phyloP scores from a whole-genome alignment of 1,140 invertebrate species.

The Drosophila tristis region DNA sequence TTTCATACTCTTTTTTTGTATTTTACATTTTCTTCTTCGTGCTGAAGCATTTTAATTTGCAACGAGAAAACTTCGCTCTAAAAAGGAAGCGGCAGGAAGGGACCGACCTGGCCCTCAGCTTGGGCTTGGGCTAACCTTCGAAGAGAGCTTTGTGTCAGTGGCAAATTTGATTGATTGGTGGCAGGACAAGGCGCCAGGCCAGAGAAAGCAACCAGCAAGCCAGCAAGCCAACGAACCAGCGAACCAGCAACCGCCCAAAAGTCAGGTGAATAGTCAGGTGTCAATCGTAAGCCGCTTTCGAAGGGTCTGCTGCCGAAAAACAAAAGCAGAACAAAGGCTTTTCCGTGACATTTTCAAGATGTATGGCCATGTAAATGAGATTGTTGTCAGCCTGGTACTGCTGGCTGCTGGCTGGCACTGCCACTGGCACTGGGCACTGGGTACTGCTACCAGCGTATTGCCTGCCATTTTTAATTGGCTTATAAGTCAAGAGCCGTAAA shows the following conservation, averaged over 20 bases:
- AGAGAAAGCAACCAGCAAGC: constrained; percentile 23
- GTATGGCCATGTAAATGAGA: constrained; percentile 39
- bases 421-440: not conserved
- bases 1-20: constrained; percentile 47
- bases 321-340: constrained; percentile 19
- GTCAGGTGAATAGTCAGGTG: constrained; percentile 53
- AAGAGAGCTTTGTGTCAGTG: constrained; percentile 28
- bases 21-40: constrained; percentile 23
- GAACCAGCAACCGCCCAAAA: constrained; percentile 4
- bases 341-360: constrained; percentile 27
- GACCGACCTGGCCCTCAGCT: not conserved
- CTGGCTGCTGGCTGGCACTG: not conserved
- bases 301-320: not conserved
- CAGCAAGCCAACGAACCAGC: not conserved
- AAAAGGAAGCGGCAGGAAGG: not conserved
- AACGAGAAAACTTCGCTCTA: constrained; percentile 5
- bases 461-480: constrained; percentile 46
- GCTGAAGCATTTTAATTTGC: constrained; percentile 52
- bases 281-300: constrained; percentile 41
- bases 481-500: constrained; percentile 43
- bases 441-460: constrained; percentile 11
- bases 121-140: not conserved
- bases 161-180: constrained; percentile 43
- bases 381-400: constrained; percentile 9
- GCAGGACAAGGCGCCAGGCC: constrained; percentile 4